Percentiles rank a stretch among this genome's conserved stretches.
Evolutionary conservation across 2,113 vertebrate genomes (phyloP).

Genomic region (Campylorhamphus procurvoides): DNA sequence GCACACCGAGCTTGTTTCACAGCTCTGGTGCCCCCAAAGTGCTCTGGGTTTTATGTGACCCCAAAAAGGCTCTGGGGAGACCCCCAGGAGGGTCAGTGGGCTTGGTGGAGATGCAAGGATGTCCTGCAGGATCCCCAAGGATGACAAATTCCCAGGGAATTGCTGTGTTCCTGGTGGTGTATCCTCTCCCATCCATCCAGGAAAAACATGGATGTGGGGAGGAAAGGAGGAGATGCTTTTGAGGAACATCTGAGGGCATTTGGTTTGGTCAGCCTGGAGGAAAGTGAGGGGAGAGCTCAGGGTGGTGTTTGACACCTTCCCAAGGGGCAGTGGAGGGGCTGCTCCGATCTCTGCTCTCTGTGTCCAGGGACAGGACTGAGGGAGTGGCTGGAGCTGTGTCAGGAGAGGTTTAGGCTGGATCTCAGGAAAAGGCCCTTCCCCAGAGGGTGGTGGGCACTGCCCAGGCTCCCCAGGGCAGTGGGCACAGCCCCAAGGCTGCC

Average conservation of each 20-base stretch:
- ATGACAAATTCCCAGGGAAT: neutral
- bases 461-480: neutral
- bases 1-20: rapidly evolving
- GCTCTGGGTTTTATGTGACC: neutral
- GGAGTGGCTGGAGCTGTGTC: neutral
- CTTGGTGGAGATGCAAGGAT: neutral
- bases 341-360: neutral
- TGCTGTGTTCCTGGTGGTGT: neutral
- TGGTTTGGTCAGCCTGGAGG: neutral
- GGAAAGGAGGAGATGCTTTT: neutral
- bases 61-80: neutral
- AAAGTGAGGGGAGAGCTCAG: neutral
- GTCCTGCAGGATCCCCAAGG: rapidly evolving
- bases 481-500: neutral
- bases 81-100: neutral
- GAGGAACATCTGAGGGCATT: neutral
- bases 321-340: neutral
- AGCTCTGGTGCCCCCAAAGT: neutral
- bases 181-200: neutral
- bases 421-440: neutral
- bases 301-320: neutral
- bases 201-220: neutral
- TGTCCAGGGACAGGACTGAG: neutral
- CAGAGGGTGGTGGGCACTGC: neutral
- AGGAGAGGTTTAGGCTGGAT: neutral